phyloP scores from a whole-genome alignment of 2,797 vertebrate species.

The Girardinus metallicus region DNA sequence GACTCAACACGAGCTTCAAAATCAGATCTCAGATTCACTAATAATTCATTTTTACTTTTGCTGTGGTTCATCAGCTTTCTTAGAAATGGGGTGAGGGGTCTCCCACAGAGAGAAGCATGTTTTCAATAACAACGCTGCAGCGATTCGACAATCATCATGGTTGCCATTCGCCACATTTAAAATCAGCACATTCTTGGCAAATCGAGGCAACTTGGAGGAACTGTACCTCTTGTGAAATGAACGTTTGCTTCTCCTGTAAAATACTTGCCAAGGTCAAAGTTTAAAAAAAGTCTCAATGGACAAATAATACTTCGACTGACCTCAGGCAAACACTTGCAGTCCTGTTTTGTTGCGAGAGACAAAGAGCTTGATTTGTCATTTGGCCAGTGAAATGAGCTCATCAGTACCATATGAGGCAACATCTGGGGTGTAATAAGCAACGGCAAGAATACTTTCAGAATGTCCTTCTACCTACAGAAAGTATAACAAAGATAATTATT shows the following conservation, averaged over 20 bases:
- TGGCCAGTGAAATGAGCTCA: slow-evolving; percentile 70
- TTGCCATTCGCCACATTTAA: slow-evolving; percentile 77
- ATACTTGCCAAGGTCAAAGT: slow-evolving; percentile 60
- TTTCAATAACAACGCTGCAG: slow-evolving; percentile 75
- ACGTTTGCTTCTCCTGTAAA: slow-evolving; percentile 46
- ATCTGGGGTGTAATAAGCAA: slow-evolving; percentile 65
- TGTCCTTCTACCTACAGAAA: slow-evolving; percentile 22
- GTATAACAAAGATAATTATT: not conserved
- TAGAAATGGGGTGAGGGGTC: slow-evolving; percentile 43
- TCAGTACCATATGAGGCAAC: slow-evolving; percentile 65
- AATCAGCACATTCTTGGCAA: slow-evolving; percentile 73
- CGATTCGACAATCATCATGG: slow-evolving; percentile 69
- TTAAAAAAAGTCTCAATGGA: slow-evolving; percentile 62
- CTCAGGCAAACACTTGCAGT: slow-evolving; percentile 46
- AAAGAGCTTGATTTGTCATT: slow-evolving; percentile 56
- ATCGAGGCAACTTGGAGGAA: slow-evolving; percentile 62
- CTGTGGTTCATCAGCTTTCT: slow-evolving; percentile 56
- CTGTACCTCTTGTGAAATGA: slow-evolving; percentile 61
- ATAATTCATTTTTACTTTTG: slow-evolving; percentile 60
- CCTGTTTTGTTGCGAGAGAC: slow-evolving; percentile 46
- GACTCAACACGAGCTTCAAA: slow-evolving; percentile 56
- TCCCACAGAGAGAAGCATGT: slow-evolving; percentile 71
- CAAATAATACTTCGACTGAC: slow-evolving; percentile 52
- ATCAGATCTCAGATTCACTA: slow-evolving; percentile 62
- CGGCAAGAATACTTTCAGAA: slow-evolving; percentile 23